Conservation (phyloP, 2,113 vertebrate genomes). For the Misgurnus mizolepis region DNA sequence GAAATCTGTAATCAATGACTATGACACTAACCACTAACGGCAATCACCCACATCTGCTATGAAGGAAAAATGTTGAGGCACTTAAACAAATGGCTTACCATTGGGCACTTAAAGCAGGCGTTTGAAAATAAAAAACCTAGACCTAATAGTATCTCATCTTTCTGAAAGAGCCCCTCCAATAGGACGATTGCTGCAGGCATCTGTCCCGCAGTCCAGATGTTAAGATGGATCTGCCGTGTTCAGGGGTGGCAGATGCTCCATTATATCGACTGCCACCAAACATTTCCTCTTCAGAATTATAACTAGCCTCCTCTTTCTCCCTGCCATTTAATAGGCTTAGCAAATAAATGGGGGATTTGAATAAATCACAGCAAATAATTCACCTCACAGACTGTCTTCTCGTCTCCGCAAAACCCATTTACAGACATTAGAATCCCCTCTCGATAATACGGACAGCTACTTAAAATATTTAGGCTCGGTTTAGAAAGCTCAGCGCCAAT, state of each 20-base stretch:
- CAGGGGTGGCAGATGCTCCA: conserved; percentile 69
- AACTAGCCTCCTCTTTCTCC: conserved; percentile 56
- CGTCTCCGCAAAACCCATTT: conserved; percentile 45
- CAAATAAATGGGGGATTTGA: conserved; percentile 75
- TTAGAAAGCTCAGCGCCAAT: conserved; percentile 48
- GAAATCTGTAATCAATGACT: conserved; percentile 36
- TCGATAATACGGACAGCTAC: conserved; percentile 47
- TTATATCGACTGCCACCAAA: conserved; percentile 68
- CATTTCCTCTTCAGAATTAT: conserved; percentile 65
- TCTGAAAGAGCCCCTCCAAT: conserved; percentile 46
- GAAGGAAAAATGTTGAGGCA: conserved; percentile 27
- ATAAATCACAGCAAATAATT: conserved; percentile 67
- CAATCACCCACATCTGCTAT: conserved; percentile 39
- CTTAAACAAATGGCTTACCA: conserved; percentile 27
- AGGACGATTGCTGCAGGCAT: conserved; percentile 52
- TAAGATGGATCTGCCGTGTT: conserved; percentile 66
- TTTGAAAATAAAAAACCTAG: conserved; percentile 38
- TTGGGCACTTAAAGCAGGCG: conserved; percentile 36
- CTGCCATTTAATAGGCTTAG: conserved; percentile 75
- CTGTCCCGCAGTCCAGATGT: conserved; percentile 53
- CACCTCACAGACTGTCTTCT: conserved; percentile 62
- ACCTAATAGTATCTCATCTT: conserved; percentile 32
- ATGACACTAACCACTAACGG: conserved; percentile 22
- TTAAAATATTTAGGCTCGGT: conserved; percentile 58
- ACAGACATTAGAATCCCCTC: conserved; percentile 58